These are phyloP conservation scores for Saguinus midas DNA, from an alignment of 2,113 vertebrate genomes.

Conservation along the genomic window DNA sequence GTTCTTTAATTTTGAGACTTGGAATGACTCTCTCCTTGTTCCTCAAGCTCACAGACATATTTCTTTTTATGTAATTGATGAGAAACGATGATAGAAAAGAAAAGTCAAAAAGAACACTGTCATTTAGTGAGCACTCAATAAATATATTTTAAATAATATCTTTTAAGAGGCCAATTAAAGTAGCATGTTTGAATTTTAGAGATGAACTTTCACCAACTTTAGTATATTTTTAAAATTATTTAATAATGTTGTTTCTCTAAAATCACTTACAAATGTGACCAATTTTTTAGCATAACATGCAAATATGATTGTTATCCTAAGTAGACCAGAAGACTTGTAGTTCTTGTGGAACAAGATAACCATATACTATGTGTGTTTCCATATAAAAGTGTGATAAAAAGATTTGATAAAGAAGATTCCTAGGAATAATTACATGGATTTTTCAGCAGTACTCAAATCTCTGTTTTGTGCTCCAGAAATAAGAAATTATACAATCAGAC, in stretches of 20 bases:
- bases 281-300: conserved; percentile 38
- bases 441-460: conserved; percentile 31
- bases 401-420: conserved; percentile 27
- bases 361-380: not conserved
- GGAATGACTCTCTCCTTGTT: too few relatives aligned
- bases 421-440: conserved; percentile 35
- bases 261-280: conserved; percentile 10
- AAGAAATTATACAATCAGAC: conserved; percentile 36
- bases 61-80: not conserved
- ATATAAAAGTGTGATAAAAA: conserved; percentile 34
- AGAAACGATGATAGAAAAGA: conserved; percentile 5
- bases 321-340: not conserved
- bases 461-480: conserved; percentile 24
- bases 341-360: not conserved
- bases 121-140: conserved; percentile 13
- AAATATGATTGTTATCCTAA: not conserved
- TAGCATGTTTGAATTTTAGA: conserved; percentile 45
- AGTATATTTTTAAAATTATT: conserved; percentile 6
- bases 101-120: conserved; percentile 13
- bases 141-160: conserved; percentile 1
- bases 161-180: conserved; percentile 47
- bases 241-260: conserved; percentile 19
- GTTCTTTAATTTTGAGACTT: too few relatives aligned
- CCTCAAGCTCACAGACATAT: not conserved
- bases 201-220: conserved; percentile 8